Base-by-base conservation (phyloP, 2,888 invertebrate species). In the Eupithecia vulgata region DNA sequence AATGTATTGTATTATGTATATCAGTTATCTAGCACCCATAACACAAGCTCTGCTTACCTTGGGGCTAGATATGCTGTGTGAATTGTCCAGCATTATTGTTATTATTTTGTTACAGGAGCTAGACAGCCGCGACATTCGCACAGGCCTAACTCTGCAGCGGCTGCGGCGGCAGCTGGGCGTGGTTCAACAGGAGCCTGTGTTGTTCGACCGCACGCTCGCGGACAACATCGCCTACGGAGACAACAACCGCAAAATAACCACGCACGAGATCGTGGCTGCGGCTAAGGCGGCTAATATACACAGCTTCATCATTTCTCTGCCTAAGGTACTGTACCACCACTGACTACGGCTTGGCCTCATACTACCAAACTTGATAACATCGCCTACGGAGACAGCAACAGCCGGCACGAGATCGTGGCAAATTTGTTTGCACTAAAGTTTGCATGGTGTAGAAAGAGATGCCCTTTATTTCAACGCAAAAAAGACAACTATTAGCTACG, bases 181-280 rank as follows among this genome's bases (percentile, higher is more conserved):
- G 52, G 96, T 98, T 2, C 97, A 97, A 6, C 98, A 98, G 89
- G 98, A 98, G 83, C 98, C 97, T 0, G 96, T 97, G 15, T 95
- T 98, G 1, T 98, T 98, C 90, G 97, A 97, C 86, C 95, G 97
- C 72, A 97, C 97, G 37, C 96, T 98, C 68, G 96, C 96, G 0
- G 97, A 98, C 85, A 98, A 98, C 88, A 98, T 98, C 81, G 96
- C 97, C 0, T 98, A 98, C 86, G 98, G 98, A 6, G 97, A 97
- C 87, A 97, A 97, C 87, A 95, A 92, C 77, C 95, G 97, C 25
- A 91, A 94, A 42, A 96, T 97, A 66, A 85, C 95, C 48, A 96
- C 96, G 95, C 95, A 95, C 59, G 97, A 98, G 84, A 95, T 98
- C 73, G 96, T 97, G 34, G 95, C 95, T 73, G 96, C 97, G 0